Percentiles rank a stretch among this genome's conserved stretches.
phyloP scores from a whole-genome alignment of 2,888 invertebrate species.

The Pristionchus fissidentatus region DNA sequence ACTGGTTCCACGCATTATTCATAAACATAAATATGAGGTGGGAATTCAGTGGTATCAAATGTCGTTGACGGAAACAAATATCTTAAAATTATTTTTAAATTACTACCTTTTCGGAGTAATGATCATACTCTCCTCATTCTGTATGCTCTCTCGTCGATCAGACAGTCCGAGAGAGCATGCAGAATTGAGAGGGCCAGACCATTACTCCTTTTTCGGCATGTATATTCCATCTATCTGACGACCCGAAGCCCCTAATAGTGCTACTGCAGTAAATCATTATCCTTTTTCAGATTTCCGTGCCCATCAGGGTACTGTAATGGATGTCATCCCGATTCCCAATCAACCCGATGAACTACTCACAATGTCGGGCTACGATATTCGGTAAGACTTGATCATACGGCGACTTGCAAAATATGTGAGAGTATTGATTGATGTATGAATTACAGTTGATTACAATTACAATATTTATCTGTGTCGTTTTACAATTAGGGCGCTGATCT shows the following conservation, averaged over 20 bases:
- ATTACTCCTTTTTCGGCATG: background rate
- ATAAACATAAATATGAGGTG: too few relatives aligned
- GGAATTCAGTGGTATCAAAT: too few relatives aligned
- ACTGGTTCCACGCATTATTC: too few relatives aligned
- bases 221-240: background rate
- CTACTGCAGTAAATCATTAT: background rate
- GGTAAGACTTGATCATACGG: background rate
- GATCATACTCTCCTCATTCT: too few relatives aligned
- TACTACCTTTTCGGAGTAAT: background rate
- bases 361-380: constrained; percentile 9
- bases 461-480: background rate
- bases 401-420: too few relatives aligned
- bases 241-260: too few relatives aligned
- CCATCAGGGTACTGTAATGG: constrained; percentile 22
- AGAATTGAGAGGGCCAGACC: too few relatives aligned
- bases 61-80: background rate
- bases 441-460: too few relatives aligned
- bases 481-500: too few relatives aligned
- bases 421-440: too few relatives aligned
- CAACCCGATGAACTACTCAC: constrained; percentile 17
- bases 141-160: too few relatives aligned
- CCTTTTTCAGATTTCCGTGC: constrained; percentile 5
- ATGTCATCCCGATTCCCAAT: background rate
- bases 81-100: background rate
- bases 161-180: too few relatives aligned